Evolutionary conservation across 92 coral and sea anemone genomes (phyloP), one percentile per base, ranked within the genome.

Genomic region (Desmophyllum pertusum): DNA sequence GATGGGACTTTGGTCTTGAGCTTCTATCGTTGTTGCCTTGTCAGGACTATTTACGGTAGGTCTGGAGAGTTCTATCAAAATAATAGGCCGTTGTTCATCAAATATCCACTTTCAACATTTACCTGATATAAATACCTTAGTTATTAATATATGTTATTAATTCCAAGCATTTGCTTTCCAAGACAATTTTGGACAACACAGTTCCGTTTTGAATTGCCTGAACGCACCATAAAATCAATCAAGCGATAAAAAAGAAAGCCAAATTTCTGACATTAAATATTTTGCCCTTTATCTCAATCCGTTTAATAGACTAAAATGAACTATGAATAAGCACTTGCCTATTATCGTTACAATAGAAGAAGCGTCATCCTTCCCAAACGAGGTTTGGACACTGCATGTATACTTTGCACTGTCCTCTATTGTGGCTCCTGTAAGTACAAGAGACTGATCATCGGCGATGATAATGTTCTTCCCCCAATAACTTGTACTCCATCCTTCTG

Each of bases 1-100:
- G 25, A 91, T 31, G 33, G 91, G 97, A 59, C 87, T 89, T 38
- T 83, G 83, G 51, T 85, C 86, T 30, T 83, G 85, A 38, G 77
- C 48, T 15, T 83, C 85, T 73, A 89, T 75, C 33, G 61, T 80
- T 52, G 55, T 38, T 23, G 85, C 70, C 5, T 43, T 15, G 6
- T 27, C 81, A 5, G 84, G n/a, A 29, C n/a, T 57, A 79, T 57
- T 66, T 30, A 89, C 72, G 2, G 31, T n/a, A 10, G 92, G 92
- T 77, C 65, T 79, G 27, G 57, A 83, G 8, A 82, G 81, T 11
- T 48, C 92, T 88, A 33, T 21, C 10, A 57, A 25, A 31, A 63
- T 3, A 29, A 64, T 2, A 41, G 15, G 41, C 3, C 31, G 31
- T 19, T 38, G 41, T 33, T 35, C 35, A 33, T 66, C 72, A 66